Evolutionary conservation across 2,888 invertebrate genomes (phyloP), one percentile per base, ranked within the genome.

Genomic region (Emesis furor): DNA sequence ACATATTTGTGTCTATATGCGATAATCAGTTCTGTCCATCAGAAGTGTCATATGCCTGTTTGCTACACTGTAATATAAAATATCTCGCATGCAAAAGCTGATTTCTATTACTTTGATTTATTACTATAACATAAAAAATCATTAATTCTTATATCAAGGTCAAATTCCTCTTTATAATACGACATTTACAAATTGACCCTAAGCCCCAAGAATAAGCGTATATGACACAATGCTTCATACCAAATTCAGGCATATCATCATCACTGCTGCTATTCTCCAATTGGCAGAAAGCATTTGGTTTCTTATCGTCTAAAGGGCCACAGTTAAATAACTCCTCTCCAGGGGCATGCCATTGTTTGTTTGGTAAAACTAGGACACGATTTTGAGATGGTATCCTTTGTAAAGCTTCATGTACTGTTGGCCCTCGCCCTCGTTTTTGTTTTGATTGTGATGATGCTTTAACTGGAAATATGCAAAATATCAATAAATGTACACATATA

Each of bases 321-420:
- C 96, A 97, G 71, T 95, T 93, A 83, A 96, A 96, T 78, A 97
- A 91, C 14, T 94, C 94, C 30, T 96, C 94, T 6, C 96, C 97
- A 0, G 97, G 97, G 2, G 97, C 97, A 77, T 97, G 97, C 97
- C 97, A 97, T 68, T 92, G 82, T 32, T 91, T 88, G 71, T 94
- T 95, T 1, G 95, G 92, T 51, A 95, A 81, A 0, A 95, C 93
- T 42, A 95, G 78, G 1, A 94, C 95, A 10, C 92, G 93, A 7
- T 91, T 86, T 76, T 91, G 93, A 81, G 91, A 86, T 69, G 96
- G 94, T 97, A 97, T 97, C 97, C 97, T 97, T 90, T 97, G 97
- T 77, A 97, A 90, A 0, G 97, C 97, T 91, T 97, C 97, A 87
- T 97, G 97, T 37, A 97, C 93, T 10, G 97, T 95, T 0, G 97